Evolutionary conservation across 1,140 invertebrate species (phyloP).

Genomic region (Heliconius melpomene): DNA sequence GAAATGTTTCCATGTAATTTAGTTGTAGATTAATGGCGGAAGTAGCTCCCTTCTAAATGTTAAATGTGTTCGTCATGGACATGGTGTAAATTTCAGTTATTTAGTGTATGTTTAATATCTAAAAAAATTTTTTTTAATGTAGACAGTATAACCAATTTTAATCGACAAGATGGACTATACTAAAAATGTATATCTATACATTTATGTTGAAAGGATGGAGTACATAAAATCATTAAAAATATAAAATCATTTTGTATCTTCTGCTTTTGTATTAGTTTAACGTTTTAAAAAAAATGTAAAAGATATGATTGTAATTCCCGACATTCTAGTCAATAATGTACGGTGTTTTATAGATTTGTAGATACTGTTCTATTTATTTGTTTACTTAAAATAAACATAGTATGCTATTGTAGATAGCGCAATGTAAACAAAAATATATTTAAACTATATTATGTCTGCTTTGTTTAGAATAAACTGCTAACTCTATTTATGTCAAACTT

Average conservation of each 20-base stretch:
- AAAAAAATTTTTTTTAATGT: not conserved
- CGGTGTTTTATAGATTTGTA: slow-evolving; percentile 39
- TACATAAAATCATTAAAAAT: too few species aligned
- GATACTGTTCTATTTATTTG: slow-evolving; percentile 42
- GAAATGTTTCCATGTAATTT: slow-evolving; percentile 59
- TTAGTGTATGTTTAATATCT: slow-evolving; percentile 1
- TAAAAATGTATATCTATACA: not conserved
- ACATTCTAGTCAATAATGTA: slow-evolving; percentile 43
- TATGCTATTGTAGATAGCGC: slow-evolving; percentile 41
- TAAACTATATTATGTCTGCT: slow-evolving; percentile 26
- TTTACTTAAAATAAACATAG: slow-evolving; percentile 28
- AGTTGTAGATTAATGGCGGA: slow-evolving; percentile 17
- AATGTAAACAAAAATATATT: slow-evolving; percentile 35
- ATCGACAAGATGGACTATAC: not conserved
- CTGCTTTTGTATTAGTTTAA: not conserved
- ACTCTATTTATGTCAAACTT: not conserved
- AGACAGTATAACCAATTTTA: not conserved
- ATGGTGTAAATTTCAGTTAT: slow-evolving; percentile 30
- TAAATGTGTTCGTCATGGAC: not conserved
- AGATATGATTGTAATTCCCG: not conserved
- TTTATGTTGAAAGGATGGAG: too few species aligned
- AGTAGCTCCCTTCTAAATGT: not conserved
- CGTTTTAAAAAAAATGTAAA: not conserved
- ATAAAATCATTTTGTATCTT: not conserved
- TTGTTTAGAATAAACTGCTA: not conserved